Evolutionary conservation across 2,888 invertebrate genomes (phyloP), one percentile per base, ranked within the genome.

Genomic region (Pantelozetes paolii): DNA sequence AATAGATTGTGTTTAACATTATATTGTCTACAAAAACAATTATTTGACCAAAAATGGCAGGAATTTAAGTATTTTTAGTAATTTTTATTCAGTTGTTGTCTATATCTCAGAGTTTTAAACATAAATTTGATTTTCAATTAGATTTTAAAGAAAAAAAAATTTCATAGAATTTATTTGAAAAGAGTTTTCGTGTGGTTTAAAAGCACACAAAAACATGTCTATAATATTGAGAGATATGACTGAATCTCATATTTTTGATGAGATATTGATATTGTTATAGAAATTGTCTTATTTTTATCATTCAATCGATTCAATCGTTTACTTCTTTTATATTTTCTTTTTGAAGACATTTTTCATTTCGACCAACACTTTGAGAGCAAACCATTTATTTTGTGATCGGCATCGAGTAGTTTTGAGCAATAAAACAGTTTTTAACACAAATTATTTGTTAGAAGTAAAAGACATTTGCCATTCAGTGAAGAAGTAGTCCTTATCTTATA

Each of bases 391-490:
- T 57, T 57, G 57, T 57, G 32, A 64, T 64, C 64, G 40, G 64
- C 64, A 64, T 64, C 40, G 36, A 57, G 57, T 57, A 64, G 64
- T 64, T n/a, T n/a, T 40, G 64, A 64, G 62, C 62, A 62, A 62
- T 62, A 62, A 32, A 64, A 20, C 36, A 32, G 20, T 3, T 57
- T 57, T 64, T 64, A 64, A 64, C 36, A 64, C 64, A 64, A 57
- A 64, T 64, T 64, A 64, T 64, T 64, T 64, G 36, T 64, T 40
- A 23, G 57, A 8, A n/a, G n/a, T 36, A 8, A 9, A 57, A 28
- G 57, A 57, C 57, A 57, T 28, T 57, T 28, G 28, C 57, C 28
- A 57, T 57, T 57, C 57, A 57, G 28, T 57, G 30, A 11, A 57
- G 57, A 57, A 28, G 30, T 30, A 57, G 18, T 18, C 6, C 45